These are phyloP conservation scores for Cyprinodon tularosa DNA, from an alignment of 2,113 vertebrate species.

Conservation along the genomic window DNA sequence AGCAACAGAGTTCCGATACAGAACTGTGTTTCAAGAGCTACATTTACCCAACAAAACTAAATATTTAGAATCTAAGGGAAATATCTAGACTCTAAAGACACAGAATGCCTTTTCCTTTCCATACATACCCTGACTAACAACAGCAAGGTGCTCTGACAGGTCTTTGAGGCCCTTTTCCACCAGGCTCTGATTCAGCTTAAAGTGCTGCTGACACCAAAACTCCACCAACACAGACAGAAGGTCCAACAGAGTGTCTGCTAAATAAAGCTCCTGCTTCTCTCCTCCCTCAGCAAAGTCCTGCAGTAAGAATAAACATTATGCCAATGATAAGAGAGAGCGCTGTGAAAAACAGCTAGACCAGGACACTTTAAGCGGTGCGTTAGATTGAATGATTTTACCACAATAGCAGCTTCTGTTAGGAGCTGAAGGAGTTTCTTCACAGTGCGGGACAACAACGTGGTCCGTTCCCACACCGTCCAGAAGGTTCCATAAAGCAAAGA, in stretches of 20 bases:
- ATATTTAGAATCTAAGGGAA: not conserved
- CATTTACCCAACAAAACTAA: not conserved
- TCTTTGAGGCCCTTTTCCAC: slow-evolving; percentile 84
- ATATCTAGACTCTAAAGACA: not conserved
- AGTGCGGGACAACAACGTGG: slow-evolving; percentile 84
- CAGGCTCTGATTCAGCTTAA: slow-evolving; percentile 82
- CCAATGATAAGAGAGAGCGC: not conserved
- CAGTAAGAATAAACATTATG: slow-evolving; percentile 5
- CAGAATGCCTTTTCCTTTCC: slow-evolving; percentile 1
- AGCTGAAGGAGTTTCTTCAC: slow-evolving; percentile 72
- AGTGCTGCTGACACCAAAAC: slow-evolving; percentile 88
- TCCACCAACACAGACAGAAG: slow-evolving; percentile 88
- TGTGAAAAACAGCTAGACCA: not conserved
- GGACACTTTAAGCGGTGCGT: not conserved
- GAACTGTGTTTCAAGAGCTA: not conserved
- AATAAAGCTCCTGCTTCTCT: slow-evolving; percentile 42
- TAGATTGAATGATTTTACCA: slow-evolving; percentile 72
- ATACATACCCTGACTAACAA: slow-evolving; percentile 84
- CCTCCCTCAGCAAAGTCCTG: slow-evolving; percentile 39
- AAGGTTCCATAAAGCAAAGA: slow-evolving; percentile 84
- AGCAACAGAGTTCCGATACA: not conserved
- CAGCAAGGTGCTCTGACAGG: slow-evolving; percentile 85
- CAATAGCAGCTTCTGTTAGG: slow-evolving; percentile 69
- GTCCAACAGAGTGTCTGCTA: slow-evolving; percentile 80
- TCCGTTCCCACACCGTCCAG: slow-evolving; percentile 84